Evolutionary conservation across 2,797 vertebrate genomes (phyloP), one percentile per base, ranked within the genome.

Genomic region (Dromococcyx pavoninus): DNA sequence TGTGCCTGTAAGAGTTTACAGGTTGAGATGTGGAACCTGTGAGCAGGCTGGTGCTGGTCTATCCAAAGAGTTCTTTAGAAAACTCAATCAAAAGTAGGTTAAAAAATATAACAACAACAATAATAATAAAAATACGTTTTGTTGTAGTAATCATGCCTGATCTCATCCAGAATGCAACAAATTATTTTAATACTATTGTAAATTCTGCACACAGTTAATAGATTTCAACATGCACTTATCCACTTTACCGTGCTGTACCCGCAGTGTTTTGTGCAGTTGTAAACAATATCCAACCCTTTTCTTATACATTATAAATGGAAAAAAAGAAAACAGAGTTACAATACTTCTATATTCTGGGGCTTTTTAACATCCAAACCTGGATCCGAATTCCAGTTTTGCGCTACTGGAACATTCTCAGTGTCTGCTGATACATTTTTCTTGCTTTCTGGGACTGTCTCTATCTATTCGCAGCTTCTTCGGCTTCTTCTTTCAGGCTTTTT

Each of bases 161-260:
- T 46, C 39, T 73, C 18, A 12, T 30, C 21, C 27, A 23, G 54
- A 16, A 57, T 11, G 21, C 43, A 67, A 21, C 5, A 21, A 85
- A 46, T 0, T 0, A 27, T 58, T 84, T 66, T 44, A 32, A 17
- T 56, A 41, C 39, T 14, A 14, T 10, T 41, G 39, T 41, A 41
- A 41, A 41, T 41, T 10, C 39, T 41, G 39, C 41, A 41, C 39
- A 10, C 39, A 14, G 39, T 41, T 41, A 41, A 41, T 14, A 41
- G 14, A 41, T 41, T 41, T 41, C 39, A 41, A 41, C 6, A 44
- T 24, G 16, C 66, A 23, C 35, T 71, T 25, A 41, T 0, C 13
- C 12, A 13, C 13, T 62, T 46, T 53, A 16, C 43, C 60, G 8
- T 28, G 5, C 32, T 58, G 8, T 46, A 19, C 17, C 57, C 21